These are phyloP conservation scores for Macaria notata DNA, from an alignment of 2,888 invertebrate species.

Conservation along the genomic window DNA sequence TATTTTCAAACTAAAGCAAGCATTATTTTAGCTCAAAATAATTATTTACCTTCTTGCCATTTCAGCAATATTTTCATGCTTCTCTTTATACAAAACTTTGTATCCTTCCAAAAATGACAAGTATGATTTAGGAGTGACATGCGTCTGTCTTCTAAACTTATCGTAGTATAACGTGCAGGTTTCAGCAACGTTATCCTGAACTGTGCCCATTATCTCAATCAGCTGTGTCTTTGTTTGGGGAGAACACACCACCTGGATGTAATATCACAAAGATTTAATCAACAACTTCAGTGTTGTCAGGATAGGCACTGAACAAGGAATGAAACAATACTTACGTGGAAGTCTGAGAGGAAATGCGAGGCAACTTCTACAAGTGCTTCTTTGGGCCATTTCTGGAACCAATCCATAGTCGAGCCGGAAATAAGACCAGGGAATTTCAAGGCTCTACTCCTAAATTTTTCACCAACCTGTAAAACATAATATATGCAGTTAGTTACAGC, in stretches of 20 bases:
- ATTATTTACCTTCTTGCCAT: slow-evolving; percentile 82
- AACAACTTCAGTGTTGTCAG: background rate
- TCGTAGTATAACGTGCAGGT: slow-evolving; percentile 90
- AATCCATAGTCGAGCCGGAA: slow-evolving; percentile 95
- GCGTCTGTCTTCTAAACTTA: slow-evolving; percentile 90
- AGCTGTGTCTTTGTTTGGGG: slow-evolving; percentile 87
- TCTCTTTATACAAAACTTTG: slow-evolving; percentile 88
- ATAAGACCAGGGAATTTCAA: slow-evolving; percentile 95
- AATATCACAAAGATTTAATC: background rate
- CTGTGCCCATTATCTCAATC: slow-evolving; percentile 91
- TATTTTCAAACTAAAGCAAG: too few species aligned
- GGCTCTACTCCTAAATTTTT: slow-evolving; percentile 92
- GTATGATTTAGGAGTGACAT: slow-evolving; percentile 95
- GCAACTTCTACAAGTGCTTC: slow-evolving; percentile 93
- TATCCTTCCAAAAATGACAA: slow-evolving; percentile 92
- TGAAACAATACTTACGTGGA: slow-evolving; percentile 58
- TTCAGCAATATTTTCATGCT: slow-evolving; percentile 86
- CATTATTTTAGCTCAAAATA: too few species aligned
- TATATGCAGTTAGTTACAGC: background rate
- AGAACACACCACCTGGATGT: slow-evolving; percentile 78
- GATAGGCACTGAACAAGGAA: too few species aligned
- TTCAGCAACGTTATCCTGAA: slow-evolving; percentile 91
- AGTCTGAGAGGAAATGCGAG: slow-evolving; percentile 87
- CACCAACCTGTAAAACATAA: slow-evolving; percentile 85
- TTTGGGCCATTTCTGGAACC: slow-evolving; percentile 95